Evolutionary conservation across 1,140 invertebrate genomes (phyloP), one percentile per base, ranked within the genome.

Genomic region (Zophobas morio): DNA sequence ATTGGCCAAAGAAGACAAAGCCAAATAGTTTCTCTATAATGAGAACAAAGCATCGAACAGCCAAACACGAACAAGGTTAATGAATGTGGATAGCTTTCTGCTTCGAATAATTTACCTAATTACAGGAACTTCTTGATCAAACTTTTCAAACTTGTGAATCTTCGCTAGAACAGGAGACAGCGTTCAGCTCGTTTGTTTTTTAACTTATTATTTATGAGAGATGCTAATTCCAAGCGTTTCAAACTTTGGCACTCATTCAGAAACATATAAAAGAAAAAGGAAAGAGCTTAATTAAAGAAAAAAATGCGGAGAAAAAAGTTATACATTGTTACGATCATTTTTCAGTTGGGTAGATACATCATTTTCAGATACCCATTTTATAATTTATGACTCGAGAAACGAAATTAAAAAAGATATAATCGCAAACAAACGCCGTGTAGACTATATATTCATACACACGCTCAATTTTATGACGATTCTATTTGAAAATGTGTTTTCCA

Each of bases 91-190:
- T 66, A 66, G 60, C 60, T 66, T 32, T 40, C 39, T 40, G 42
- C 60, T 66, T 66, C 60, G 42, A 66, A 66, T 66, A 66, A 66
- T 66, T 66, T 66, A 66, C 60, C 39, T 66, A 66, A 66, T 66
- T 66, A 66, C 40, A 66, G 60, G 40, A 66, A 66, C 60, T 66
- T 66, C 39, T 40, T 40, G 60, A 66, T 8, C 2, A 66, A 66
- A 66, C 60, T 66, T 66, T 66, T 66, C 60, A 40, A 66, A 66
- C 60, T 66, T 66, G 39, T 66, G 60, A 39, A 66, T 66, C 60
- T 66, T 66, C 60, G 33, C 2, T 20, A 39, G 37, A 66, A 66
- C 56, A 32, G 8, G n/a, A 66, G 60, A 66, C 60, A 66, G 39
- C 60, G 60, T 66, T 66, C 32, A 39, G 39, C 60, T 66, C 60